phyloP scores from a whole-genome alignment of 2,888 invertebrate species.

The Hyppa rectilinea region DNA sequence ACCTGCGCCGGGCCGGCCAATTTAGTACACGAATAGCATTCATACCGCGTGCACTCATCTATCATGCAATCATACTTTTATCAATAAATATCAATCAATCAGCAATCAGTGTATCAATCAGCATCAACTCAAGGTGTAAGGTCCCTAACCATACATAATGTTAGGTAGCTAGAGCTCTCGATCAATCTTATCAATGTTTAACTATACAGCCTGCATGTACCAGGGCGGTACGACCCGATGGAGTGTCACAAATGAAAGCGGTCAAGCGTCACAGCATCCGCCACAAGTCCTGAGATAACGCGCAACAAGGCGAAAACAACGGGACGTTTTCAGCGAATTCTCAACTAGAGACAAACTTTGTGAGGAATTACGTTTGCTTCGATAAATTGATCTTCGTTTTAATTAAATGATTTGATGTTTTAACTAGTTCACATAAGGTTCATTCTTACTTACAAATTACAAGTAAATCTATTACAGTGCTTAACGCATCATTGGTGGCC shows the following conservation, averaged over 20 bases:
- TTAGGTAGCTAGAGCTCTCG: neutral
- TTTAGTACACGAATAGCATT: too few species aligned
- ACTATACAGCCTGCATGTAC: conserved; percentile 11
- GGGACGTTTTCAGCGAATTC: conserved; percentile 54
- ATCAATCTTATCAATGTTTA: conserved; percentile 42
- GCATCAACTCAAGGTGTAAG: too few species aligned
- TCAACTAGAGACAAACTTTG: conserved; percentile 28
- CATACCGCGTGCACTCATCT: too few species aligned
- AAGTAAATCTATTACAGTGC: neutral
- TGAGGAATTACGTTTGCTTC: conserved; percentile 43
- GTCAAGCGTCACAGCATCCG: conserved; percentile 72
- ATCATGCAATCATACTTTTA: too few species aligned
- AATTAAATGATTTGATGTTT: neutral
- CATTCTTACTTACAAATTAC: neutral
- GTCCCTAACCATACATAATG: too few species aligned
- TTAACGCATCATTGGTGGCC: too few species aligned
- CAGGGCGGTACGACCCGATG: conserved; percentile 60
- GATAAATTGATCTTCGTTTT: conserved; percentile 42
- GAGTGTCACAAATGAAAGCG: conserved; percentile 72
- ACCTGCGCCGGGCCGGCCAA: too few species aligned
- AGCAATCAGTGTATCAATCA: too few species aligned
- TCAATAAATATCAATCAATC: too few species aligned
- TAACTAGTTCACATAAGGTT: neutral
- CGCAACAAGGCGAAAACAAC: conserved; percentile 58
- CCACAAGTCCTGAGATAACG: conserved; percentile 77